These are phyloP conservation scores for Acrossocheilus wenchowensis DNA, from an alignment of 2,797 vertebrate genomes.

Conservation along the genomic window DNA sequence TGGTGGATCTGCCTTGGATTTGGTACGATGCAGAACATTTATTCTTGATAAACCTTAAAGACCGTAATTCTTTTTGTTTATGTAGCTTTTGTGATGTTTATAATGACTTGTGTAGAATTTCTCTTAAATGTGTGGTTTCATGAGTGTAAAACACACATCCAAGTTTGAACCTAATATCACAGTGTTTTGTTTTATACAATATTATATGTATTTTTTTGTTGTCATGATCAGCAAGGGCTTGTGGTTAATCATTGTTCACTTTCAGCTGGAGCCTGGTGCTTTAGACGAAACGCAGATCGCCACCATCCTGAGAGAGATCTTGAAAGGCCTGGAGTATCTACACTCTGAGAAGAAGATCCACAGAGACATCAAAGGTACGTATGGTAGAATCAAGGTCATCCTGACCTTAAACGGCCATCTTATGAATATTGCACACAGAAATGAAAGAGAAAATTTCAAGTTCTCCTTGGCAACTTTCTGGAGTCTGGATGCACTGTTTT, in stretches of 20 bases:
- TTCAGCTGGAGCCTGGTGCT: conserved; percentile 92
- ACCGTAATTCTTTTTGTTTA: background rate
- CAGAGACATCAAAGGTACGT: conserved; percentile 94
- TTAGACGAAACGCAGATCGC: conserved; percentile 97
- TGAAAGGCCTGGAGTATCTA: conserved; percentile 97
- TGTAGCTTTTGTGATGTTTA: background rate
- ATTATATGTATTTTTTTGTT: background rate
- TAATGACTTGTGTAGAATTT: background rate
- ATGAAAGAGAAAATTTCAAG: conserved; percentile 55
- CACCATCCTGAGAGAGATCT: conserved; percentile 95
- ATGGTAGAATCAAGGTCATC: conserved; percentile 39
- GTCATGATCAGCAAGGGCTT: background rate
- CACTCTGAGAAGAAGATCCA: conserved; percentile 99
- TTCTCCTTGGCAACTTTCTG: background rate
- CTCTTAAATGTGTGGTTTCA: background rate
- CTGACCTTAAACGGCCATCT: background rate
- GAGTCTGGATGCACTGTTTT: background rate
- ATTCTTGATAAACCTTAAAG: background rate
- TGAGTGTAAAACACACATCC: background rate
- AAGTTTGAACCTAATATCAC: background rate
- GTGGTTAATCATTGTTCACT: conserved; percentile 32
- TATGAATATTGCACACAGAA: conserved; percentile 35
- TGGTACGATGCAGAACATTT: conserved; percentile 79
- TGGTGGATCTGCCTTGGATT: conserved; percentile 94
- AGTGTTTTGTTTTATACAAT: background rate